These are phyloP conservation scores for Agrotis ipsilon DNA, from an alignment of 2,888 invertebrate genomes.

Conservation along the genomic window DNA sequence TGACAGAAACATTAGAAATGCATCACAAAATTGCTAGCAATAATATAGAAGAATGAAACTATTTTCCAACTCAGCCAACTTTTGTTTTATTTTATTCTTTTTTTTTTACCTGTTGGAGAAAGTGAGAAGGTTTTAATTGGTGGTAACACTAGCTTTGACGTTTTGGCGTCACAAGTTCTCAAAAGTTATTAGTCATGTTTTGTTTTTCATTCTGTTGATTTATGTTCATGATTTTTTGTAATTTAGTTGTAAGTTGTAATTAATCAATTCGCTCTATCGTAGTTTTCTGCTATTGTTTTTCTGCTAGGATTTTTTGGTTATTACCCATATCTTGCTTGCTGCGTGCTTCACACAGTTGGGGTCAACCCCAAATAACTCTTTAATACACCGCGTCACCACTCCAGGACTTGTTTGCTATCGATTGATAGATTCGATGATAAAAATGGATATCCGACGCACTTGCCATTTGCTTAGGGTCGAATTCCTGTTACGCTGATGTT, in stretches of 20 bases:
- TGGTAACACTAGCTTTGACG: constrained; percentile 12
- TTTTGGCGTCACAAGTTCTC: neutral
- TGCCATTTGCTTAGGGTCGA: too few relatives aligned
- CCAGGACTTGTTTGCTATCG: too few relatives aligned
- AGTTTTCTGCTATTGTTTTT: neutral
- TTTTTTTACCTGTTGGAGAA: constrained; percentile 6
- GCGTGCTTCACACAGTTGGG: neutral
- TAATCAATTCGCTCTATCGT: neutral
- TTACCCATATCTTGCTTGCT: too few relatives aligned
- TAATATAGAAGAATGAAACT: constrained; percentile 40
- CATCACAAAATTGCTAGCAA: constrained; percentile 54
- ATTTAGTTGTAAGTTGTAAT: neutral
- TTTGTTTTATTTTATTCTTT: constrained; percentile 8
- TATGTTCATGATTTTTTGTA: neutral
- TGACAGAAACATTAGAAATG: constrained; percentile 67
- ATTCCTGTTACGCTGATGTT: too few relatives aligned
- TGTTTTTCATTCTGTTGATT: neutral
- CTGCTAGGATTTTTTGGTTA: too few relatives aligned
- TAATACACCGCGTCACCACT: too few relatives aligned
- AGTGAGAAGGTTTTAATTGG: constrained; percentile 47
- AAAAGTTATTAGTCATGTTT: constrained; percentile 5
- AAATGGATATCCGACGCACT: too few relatives aligned
- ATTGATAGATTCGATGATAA: neutral
- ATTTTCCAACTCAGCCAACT: constrained; percentile 27
- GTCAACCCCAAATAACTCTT: too few relatives aligned